phyloP scores from a whole-genome alignment of 2,797 vertebrate species.

The Danionella dracula region DNA sequence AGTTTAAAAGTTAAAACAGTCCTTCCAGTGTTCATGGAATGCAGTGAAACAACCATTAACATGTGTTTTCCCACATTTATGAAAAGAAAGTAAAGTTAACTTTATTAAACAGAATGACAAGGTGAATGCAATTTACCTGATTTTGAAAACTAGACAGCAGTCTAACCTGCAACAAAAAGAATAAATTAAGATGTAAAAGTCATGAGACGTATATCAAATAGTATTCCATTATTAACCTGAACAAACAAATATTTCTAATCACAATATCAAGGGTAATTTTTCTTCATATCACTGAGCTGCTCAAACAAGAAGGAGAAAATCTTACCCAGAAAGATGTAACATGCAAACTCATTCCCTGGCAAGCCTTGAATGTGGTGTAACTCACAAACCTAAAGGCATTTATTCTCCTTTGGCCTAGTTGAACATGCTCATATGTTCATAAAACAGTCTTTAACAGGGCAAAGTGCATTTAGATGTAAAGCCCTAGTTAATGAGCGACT shows the following conservation, averaged over 20 bases:
- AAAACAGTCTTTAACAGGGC: neutral
- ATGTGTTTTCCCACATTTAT: too few species aligned
- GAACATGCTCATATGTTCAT: neutral
- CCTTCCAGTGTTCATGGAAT: too few species aligned
- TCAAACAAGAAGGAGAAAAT: neutral
- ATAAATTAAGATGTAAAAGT: neutral
- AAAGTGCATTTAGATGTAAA: neutral
- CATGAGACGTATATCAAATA: neutral
- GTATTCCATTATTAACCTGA: too few species aligned
- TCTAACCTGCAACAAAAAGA: neutral
- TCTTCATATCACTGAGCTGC: too few species aligned
- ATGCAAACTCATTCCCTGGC: neutral
- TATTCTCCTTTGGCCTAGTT: neutral
- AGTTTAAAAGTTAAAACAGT: too few species aligned
- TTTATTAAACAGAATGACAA: too few species aligned
- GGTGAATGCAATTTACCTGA: too few species aligned
- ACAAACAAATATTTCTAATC: too few species aligned
- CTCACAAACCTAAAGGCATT: neutral
- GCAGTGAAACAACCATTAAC: too few species aligned
- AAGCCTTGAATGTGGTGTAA: neutral
- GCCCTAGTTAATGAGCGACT: constrained; percentile 10
- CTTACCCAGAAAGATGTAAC: neutral
- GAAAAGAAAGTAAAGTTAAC: too few species aligned
- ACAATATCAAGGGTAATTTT: too few species aligned
- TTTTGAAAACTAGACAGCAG: neutral